phyloP scores from a whole-genome alignment of 2,113 vertebrate species.

The Malaclemys terrapin region DNA sequence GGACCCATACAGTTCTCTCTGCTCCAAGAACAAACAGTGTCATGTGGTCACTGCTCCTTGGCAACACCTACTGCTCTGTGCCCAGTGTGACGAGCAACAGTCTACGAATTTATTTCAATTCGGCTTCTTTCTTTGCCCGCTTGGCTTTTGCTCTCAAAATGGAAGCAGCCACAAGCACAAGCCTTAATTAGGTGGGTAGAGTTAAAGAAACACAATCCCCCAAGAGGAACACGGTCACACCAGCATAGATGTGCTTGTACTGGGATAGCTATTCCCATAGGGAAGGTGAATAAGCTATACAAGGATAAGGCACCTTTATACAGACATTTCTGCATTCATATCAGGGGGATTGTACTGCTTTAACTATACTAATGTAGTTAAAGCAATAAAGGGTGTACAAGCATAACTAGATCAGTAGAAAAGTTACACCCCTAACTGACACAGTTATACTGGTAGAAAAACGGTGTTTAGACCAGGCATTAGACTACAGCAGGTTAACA shows the following conservation, averaged over 20 bases:
- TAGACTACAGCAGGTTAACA: no score
- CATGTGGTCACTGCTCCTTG: background rate
- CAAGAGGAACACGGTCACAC: background rate
- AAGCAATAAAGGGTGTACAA: background rate
- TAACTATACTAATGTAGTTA: background rate
- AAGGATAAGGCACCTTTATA: background rate
- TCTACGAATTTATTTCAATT: background rate
- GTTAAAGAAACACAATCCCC: background rate
- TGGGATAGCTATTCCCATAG: background rate
- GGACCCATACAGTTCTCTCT: background rate
- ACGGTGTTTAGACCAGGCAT: no score
- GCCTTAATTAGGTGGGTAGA: background rate
- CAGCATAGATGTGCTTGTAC: background rate
- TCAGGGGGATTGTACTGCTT: background rate
- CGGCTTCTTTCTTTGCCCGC: background rate
- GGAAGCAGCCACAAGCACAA: background rate
- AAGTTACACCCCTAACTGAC: background rate
- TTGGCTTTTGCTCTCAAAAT: background rate
- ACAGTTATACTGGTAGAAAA: background rate
- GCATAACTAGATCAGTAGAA: background rate
- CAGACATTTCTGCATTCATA: background rate
- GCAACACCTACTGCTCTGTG: background rate
- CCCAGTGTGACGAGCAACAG: background rate
- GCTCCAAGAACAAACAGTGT: background rate
- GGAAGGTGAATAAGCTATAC: background rate